Evolutionary conservation across 1,140 invertebrate species (phyloP).

Genomic region (Drosophila virilis): DNA sequence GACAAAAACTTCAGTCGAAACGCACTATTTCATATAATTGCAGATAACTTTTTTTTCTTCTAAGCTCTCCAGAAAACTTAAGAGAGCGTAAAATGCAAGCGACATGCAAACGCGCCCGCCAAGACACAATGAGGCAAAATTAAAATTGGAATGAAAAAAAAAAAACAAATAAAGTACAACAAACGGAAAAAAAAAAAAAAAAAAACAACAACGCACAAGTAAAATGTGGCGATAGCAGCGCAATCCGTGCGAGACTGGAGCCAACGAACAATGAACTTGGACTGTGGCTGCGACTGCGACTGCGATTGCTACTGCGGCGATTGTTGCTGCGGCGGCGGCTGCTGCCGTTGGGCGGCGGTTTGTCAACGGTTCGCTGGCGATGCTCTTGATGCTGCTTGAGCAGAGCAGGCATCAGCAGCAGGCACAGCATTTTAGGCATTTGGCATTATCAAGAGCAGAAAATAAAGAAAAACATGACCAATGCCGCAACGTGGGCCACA

Average conservation of each 20-base stretch:
- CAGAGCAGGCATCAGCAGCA: background rate
- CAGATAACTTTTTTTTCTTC: background rate
- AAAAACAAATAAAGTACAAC: slow-evolving; percentile 26
- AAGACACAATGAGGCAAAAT: slow-evolving; percentile 40
- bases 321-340: background rate
- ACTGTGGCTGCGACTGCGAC: slow-evolving; percentile 43
- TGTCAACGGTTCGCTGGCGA: slow-evolving; percentile 69
- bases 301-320: slow-evolving; percentile 2
- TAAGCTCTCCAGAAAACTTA: slow-evolving; percentile 39
- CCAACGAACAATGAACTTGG: slow-evolving; percentile 77
- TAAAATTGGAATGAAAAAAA: slow-evolving; percentile 38
- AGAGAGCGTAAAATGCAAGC: slow-evolving; percentile 37
- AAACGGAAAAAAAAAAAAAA: background rate
- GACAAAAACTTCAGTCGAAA: background rate
- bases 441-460: slow-evolving; percentile 74
- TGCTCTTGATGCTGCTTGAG: slow-evolving; percentile 33
- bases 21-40: slow-evolving; percentile 3
- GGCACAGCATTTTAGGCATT: slow-evolving; percentile 33
- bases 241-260: slow-evolving; percentile 55
- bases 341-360: slow-evolving; percentile 42
- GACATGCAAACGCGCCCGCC: slow-evolving; percentile 23
- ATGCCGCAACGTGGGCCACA: slow-evolving; percentile 36
- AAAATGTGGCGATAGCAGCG: slow-evolving; percentile 42
- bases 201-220: slow-evolving; percentile 27
- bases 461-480: slow-evolving; percentile 41